Evolutionary conservation across 1,140 invertebrate genomes (phyloP).

Genomic region (Apis dorsata): DNA sequence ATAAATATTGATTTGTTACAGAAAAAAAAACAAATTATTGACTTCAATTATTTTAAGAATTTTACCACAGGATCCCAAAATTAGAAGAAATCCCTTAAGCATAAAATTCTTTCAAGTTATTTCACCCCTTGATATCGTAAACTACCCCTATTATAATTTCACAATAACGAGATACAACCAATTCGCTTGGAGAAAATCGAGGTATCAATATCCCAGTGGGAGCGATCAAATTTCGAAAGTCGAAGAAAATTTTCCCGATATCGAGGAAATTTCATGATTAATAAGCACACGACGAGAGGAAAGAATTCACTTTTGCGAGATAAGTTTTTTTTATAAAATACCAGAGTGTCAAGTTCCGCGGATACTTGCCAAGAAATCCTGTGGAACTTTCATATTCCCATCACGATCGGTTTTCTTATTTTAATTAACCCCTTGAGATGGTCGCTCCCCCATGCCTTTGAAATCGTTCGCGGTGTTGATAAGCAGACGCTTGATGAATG

Average conservation of each 20-base stretch:
- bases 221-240: constrained; percentile 26
- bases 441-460: constrained; percentile 16
- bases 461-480: not conserved
- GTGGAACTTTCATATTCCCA: constrained; percentile 20
- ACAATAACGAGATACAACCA: not conserved
- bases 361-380: constrained; percentile 31
- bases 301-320: constrained; percentile 15
- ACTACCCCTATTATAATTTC: constrained; percentile 20
- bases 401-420: constrained; percentile 37
- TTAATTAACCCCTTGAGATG: constrained; percentile 55
- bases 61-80: too few relatives aligned
- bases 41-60: too few relatives aligned
- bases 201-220: not conserved
- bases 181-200: not conserved
- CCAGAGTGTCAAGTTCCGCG: constrained; percentile 23
- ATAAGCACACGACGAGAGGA: not conserved
- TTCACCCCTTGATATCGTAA: not conserved
- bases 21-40: too few relatives aligned
- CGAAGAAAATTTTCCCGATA: not conserved
- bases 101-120: constrained; percentile 5
- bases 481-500: not conserved
- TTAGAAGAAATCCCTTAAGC: not conserved
- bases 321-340: constrained; percentile 44
- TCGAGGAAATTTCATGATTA: not conserved
- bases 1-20: too few relatives aligned